Evolutionary conservation across 1,140 invertebrate genomes (phyloP).

Genomic region (Drosophila funebris): DNA sequence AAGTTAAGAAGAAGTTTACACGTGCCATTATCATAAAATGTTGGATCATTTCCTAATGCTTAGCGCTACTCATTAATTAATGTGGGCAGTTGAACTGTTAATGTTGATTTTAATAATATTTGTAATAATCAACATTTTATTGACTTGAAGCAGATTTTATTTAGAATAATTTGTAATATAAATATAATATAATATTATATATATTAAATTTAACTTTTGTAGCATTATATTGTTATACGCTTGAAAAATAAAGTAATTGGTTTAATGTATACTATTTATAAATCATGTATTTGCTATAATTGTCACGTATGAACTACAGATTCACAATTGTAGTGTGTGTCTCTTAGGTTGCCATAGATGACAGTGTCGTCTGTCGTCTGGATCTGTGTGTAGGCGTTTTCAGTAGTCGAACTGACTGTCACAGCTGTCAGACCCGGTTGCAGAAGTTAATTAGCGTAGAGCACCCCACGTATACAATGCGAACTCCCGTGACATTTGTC

Average conservation of each 20-base stretch:
- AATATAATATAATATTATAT: no score
- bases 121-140: no score
- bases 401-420: slow-evolving; percentile 55
- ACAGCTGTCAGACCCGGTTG: slow-evolving; percentile 59
- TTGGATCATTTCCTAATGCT: no score
- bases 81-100: no score
- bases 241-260: no score
- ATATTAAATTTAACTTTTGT: no score
- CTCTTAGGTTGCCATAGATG: slow-evolving; percentile 39
- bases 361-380: slow-evolving; percentile 2
- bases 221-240: no score
- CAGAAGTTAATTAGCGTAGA: slow-evolving; percentile 66
- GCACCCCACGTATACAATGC: slow-evolving; percentile 32
- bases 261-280: no score
- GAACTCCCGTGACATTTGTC: slow-evolving; percentile 63
- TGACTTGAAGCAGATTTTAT: no score
- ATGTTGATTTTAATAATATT: no score
- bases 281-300: neutral
- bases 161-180: no score
- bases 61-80: no score
- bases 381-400: slow-evolving; percentile 38
- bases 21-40: neutral
- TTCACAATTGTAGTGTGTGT: neutral
- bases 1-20: neutral
- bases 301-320: neutral